phyloP scores from a whole-genome alignment of 1,140 invertebrate species.

The Whitmania pigra region DNA sequence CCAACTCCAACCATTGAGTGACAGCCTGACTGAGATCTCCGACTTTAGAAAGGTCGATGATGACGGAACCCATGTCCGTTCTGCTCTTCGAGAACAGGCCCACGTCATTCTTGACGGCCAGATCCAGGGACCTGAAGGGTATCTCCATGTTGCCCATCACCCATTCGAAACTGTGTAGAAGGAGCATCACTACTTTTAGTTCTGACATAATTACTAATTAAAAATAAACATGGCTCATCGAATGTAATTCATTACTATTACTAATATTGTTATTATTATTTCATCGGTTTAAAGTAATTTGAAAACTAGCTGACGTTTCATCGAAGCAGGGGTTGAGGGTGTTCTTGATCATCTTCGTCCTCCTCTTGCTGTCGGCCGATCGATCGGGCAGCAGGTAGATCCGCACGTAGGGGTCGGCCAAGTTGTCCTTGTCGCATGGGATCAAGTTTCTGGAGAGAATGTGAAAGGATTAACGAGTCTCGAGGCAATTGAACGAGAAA shows the following conservation, averaged over 20 bases:
- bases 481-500: no score
- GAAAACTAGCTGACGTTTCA: slow-evolving; percentile 52
- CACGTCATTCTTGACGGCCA: slow-evolving; percentile 36
- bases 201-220: no score
- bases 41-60: slow-evolving; percentile 32
- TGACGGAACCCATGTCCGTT: slow-evolving; percentile 33
- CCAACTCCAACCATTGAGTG: slow-evolving; percentile 32
- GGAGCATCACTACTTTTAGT: no score
- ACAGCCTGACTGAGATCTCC: slow-evolving; percentile 31
- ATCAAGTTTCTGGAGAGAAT: slow-evolving; percentile 56
- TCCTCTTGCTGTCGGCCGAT: slow-evolving; percentile 59
- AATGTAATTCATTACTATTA: no score
- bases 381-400: slow-evolving; percentile 73
- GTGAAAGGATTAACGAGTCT: no score
- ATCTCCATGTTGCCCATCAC: slow-evolving; percentile 31
- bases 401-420: slow-evolving; percentile 88
- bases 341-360: slow-evolving; percentile 64
- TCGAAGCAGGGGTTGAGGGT: slow-evolving; percentile 81
- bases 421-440: slow-evolving; percentile 67
- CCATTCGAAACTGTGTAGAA: slow-evolving; percentile 36
- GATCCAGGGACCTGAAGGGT: slow-evolving; percentile 28
- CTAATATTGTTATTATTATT: no score
- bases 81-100: slow-evolving; percentile 35
- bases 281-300: no score
- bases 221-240: no score